These are phyloP conservation scores for Pseudoips prasinana DNA, from an alignment of 2,888 invertebrate genomes.

Conservation along the genomic window DNA sequence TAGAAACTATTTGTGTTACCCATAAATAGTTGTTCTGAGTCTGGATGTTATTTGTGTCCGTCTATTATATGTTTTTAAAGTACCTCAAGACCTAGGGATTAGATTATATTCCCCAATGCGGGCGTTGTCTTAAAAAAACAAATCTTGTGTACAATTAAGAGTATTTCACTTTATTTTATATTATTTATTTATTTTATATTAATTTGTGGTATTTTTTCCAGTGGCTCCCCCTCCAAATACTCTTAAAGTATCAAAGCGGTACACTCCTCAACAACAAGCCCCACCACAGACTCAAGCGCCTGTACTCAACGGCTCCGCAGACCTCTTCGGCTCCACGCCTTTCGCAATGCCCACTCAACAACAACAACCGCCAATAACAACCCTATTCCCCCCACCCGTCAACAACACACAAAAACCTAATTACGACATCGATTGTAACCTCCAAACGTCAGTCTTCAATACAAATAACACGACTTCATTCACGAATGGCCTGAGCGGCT, in stretches of 20 bases:
- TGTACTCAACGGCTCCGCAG: slow-evolving; percentile 81
- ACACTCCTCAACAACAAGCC: slow-evolving; percentile 74
- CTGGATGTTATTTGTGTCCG: too few species aligned
- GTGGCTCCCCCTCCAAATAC: slow-evolving; percentile 96
- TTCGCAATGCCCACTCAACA: slow-evolving; percentile 77
- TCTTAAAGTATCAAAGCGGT: slow-evolving; percentile 84
- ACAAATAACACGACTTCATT: slow-evolving; percentile 54
- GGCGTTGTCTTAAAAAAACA: too few species aligned
- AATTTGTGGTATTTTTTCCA: slow-evolving; percentile 74
- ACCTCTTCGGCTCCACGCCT: slow-evolving; percentile 91
- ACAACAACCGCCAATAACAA: slow-evolving; percentile 23
- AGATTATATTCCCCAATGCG: too few species aligned
- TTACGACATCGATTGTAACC: slow-evolving; percentile 74
- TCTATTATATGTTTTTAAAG: too few species aligned
- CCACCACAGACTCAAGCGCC: slow-evolving; percentile 20
- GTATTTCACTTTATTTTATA: neutral
- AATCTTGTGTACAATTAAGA: too few species aligned
- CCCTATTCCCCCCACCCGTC: slow-evolving; percentile 25
- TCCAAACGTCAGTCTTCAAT: slow-evolving; percentile 72
- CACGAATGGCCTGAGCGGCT: slow-evolving; percentile 70
- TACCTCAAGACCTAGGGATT: neutral
- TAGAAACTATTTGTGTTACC: too few species aligned
- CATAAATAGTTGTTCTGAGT: too few species aligned
- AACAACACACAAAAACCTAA: slow-evolving; percentile 53
- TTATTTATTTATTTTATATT: slow-evolving; percentile 4